Evolutionary conservation across 2,797 vertebrate species (phyloP).

Genomic region (Macrochelys suwanniensis): DNA sequence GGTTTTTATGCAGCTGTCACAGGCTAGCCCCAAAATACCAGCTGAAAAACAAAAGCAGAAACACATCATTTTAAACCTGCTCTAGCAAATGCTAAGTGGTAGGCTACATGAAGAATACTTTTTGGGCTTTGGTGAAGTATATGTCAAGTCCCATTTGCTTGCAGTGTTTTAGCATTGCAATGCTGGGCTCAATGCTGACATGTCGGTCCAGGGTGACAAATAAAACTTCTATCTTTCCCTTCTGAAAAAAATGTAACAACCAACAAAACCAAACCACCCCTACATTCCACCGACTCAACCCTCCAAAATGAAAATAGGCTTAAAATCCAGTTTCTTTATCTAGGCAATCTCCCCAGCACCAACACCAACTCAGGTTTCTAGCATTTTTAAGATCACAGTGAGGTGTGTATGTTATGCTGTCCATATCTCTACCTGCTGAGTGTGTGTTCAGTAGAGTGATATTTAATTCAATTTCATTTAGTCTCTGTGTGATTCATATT

Average conservation of each 20-base stretch:
- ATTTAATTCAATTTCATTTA: not conserved
- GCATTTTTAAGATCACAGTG: not conserved
- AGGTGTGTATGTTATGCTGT: not conserved
- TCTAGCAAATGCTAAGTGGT: not conserved
- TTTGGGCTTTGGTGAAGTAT: not conserved
- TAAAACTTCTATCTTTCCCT: not conserved
- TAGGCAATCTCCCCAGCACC: not conserved
- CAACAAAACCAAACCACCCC: not conserved
- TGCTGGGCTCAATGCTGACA: not conserved
- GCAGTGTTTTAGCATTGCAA: conserved; percentile 3
- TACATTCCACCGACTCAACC: not conserved
- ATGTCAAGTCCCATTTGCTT: conserved; percentile 32
- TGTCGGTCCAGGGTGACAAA: not conserved
- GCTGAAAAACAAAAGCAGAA: conserved; percentile 49
- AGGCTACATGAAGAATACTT: not conserved
- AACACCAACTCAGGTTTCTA: not conserved
- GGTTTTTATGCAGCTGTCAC: conserved; percentile 64
- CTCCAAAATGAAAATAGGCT: conserved; percentile 8
- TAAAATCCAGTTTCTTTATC: not conserved
- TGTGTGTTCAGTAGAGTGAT: not conserved
- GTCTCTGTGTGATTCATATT: not conserved
- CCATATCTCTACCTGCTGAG: not conserved
- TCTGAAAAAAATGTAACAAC: not conserved
- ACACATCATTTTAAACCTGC: conserved; percentile 21
- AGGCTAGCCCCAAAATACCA: conserved; percentile 59